A percentile compares a stretch with the other conserved stretches of the same genome.
phyloP scores from a whole-genome alignment of 2,888 invertebrate genomes.

The Agrochola circellaris region DNA sequence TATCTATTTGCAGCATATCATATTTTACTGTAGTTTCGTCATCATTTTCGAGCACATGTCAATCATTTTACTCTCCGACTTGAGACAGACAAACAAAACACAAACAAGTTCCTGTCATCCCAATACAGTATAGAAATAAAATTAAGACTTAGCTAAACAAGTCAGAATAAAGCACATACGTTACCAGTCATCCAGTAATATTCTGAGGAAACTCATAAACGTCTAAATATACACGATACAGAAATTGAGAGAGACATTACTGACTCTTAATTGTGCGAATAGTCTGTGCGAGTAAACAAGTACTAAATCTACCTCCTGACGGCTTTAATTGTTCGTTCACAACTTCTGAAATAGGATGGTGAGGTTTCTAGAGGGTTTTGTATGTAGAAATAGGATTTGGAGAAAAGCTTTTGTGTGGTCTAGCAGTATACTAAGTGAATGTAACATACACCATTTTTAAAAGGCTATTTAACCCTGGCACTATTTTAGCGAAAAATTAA shows the following conservation, averaged over 20 bases:
- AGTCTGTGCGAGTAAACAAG: slow-evolving; percentile 58
- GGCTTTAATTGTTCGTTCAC: slow-evolving; percentile 67
- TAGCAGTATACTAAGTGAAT: neutral
- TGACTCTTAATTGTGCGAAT: slow-evolving; percentile 76
- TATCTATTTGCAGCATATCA: neutral
- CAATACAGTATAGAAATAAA: slow-evolving; percentile 43
- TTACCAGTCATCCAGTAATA: slow-evolving; percentile 57
- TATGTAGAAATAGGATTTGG: slow-evolving; percentile 47
- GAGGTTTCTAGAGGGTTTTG: slow-evolving; percentile 37
- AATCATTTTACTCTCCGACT: neutral
- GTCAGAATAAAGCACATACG: slow-evolving; percentile 40
- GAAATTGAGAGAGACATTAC: slow-evolving; percentile 72
- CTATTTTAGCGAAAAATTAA: neutral
- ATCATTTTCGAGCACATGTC: slow-evolving; percentile 3
- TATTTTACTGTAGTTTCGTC: neutral
- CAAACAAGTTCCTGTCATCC: slow-evolving; percentile 31
- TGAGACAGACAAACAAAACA: slow-evolving; percentile 25
- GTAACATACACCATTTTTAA: neutral
- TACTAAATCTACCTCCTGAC: slow-evolving; percentile 68
- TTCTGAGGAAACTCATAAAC: slow-evolving; percentile 74
- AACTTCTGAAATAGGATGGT: slow-evolving; percentile 61
- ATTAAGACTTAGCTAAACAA: slow-evolving; percentile 51
- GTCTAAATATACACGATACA: slow-evolving; percentile 77
- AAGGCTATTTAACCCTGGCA: neutral
- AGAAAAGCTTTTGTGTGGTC: slow-evolving; percentile 10